Conservation (phyloP, 2,113 vertebrate species). For the Podilymbus podiceps region DNA sequence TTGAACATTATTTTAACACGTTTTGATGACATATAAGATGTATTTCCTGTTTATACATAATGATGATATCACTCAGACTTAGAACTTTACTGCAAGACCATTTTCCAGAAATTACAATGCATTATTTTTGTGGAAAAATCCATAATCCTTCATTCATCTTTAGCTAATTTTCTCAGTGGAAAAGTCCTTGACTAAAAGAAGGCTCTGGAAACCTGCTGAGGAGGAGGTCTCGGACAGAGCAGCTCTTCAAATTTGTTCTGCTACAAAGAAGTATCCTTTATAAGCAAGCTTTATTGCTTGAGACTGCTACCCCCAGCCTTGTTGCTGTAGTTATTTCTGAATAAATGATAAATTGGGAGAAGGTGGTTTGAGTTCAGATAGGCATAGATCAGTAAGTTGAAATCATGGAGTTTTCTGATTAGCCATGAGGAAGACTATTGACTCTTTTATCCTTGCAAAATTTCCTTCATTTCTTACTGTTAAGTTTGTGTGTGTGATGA, state of each 20-base stretch:
- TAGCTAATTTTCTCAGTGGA: constrained; percentile 89
- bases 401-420: not conserved
- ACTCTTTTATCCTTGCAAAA: not conserved
- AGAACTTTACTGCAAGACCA: not conserved
- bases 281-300: not conserved
- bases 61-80: not conserved
- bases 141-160: not conserved
- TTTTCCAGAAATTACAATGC: not conserved
- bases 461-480: not conserved
- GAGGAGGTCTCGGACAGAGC: constrained; percentile 85
- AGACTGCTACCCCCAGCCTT: not conserved
- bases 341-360: not conserved
- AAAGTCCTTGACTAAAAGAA: constrained; percentile 82
- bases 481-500: not conserved
- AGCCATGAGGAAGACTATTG: not conserved
- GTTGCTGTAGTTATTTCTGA: not conserved
- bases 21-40: not conserved
- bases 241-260: constrained; percentile 86
- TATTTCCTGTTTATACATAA: not conserved
- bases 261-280: constrained; percentile 93
- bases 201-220: constrained; percentile 81
- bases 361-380: not conserved
- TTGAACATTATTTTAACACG: not conserved
- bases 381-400: not conserved
- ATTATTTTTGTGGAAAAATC: not conserved